These are phyloP conservation scores for Dreissena polymorpha DNA, from an alignment of 1,140 invertebrate species.

Conservation along the genomic window DNA sequence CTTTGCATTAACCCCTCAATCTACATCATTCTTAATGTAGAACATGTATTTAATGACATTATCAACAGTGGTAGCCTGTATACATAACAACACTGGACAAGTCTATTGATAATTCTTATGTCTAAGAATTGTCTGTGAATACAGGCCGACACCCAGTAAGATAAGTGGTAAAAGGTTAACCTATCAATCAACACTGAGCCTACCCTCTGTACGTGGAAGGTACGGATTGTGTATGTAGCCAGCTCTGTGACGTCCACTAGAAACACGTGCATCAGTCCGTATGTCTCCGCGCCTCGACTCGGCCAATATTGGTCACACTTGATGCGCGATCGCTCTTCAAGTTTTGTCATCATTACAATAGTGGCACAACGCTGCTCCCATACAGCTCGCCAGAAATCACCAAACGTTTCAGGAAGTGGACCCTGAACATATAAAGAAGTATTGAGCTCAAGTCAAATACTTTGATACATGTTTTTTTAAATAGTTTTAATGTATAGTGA, in stretches of 20 bases:
- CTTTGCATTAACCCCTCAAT: too few relatives aligned
- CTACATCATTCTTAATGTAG: too few relatives aligned
- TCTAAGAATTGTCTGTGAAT: too few relatives aligned
- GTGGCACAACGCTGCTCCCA: conserved; percentile 79
- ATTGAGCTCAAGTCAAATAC: too few relatives aligned
- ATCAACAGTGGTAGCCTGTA: too few relatives aligned
- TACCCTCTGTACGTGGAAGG: conserved; percentile 91
- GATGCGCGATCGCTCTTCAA: conserved; percentile 80
- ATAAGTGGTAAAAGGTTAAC: too few relatives aligned
- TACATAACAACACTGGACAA: too few relatives aligned
- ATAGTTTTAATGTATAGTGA: too few relatives aligned
- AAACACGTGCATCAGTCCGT: conserved; percentile 92
- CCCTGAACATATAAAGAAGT: conserved; percentile 84
- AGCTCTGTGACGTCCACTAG: conserved; percentile 97
- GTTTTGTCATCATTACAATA: conserved; percentile 80
- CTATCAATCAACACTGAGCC: conserved; percentile 6
- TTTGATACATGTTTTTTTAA: too few relatives aligned
- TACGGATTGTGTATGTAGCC: conserved; percentile 98
- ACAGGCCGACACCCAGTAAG: too few relatives aligned
- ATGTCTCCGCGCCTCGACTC: conserved; percentile 93
- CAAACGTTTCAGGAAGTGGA: conserved; percentile 78
- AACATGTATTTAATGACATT: too few relatives aligned
- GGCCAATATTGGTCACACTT: conserved; percentile 99
- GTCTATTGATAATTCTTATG: too few relatives aligned
- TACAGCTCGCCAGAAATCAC: conserved; percentile 80